Base-by-base conservation (phyloP, 2,797 vertebrate genomes). In the Eulemur rubriventer region DNA sequence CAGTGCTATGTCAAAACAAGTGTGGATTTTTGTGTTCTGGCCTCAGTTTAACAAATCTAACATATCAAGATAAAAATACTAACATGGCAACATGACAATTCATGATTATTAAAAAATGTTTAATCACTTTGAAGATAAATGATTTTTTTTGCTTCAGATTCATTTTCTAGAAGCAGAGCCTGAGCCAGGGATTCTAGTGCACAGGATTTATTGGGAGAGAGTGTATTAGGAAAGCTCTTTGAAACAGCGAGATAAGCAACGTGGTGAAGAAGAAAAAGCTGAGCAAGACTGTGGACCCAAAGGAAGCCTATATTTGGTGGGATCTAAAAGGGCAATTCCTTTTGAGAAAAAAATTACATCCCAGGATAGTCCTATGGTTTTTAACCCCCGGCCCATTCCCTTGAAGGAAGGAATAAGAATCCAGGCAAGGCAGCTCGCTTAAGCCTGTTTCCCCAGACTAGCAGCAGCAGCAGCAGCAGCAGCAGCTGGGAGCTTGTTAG, bases 401-500 rank as follows among this genome's bases (percentile, higher is more conserved):
- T 16, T 2, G 26, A 14, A 22, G 33, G 30, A 96, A 63, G 18
- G 3, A 10, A 48, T 22, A 17, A 43, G n/a, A 1, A 43, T 4
- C 0, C 38, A 52, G 6, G 12, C 9, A 89, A 63, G 17, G 13
- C 16, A 73, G 30, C 12, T 82, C 0, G 2, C 2, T 79, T 41
- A n/a, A 50, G 0, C 24, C 18, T 50, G 13, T 16, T 48, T 48
- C 24, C 6, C 30, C 13, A 18, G 22, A 82, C 4, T 26, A 57
- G 11, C 11, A n/a, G 1, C 33, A 16, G 4, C 38, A 63, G 0
- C 38, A 38, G 41, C 33, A 57, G 14, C 11, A n/a, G 1, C 0
- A 50, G 30, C 7, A 8, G 8, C 28, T 0, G 8, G 24, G 35
- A 86, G 35, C 1, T 22, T 69, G 0, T 38, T 41, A 69, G 28